phyloP scores from a whole-genome alignment of 2,113 vertebrate species.

The Chaetorhynchus papuensis region DNA sequence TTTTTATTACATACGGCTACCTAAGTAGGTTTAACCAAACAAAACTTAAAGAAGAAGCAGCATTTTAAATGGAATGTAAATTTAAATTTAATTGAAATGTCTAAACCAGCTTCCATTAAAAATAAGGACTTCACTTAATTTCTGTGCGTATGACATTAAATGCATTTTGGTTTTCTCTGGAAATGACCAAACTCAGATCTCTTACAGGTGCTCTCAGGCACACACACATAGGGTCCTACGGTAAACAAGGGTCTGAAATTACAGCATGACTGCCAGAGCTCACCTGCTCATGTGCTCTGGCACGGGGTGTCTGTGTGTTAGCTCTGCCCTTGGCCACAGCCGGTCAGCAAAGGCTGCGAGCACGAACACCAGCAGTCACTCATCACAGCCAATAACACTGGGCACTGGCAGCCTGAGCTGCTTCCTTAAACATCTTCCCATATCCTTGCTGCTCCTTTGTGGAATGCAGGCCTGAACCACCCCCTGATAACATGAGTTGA shows the following conservation, averaged over 20 bases:
- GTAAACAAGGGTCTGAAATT: background rate
- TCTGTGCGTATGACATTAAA: background rate
- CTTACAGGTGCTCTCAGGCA: background rate
- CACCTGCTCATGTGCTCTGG: too few species aligned
- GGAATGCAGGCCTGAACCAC: background rate
- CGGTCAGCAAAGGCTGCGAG: background rate
- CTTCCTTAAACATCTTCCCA: background rate
- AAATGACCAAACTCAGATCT: background rate
- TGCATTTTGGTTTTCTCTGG: background rate
- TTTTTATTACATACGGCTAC: background rate
- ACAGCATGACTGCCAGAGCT: background rate
- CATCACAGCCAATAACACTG: rapidly evolving
- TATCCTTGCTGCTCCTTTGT: background rate
- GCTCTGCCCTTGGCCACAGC: rapidly evolving
- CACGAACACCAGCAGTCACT: rapidly evolving
- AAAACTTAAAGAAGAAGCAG: background rate
- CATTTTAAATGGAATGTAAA: background rate
- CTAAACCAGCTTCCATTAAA: background rate
- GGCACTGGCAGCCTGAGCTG: background rate
- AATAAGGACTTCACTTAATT: background rate
- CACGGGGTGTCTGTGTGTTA: rapidly evolving
- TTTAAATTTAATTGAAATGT: background rate
- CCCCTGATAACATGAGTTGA: rapidly evolving
- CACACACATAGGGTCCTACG: background rate
- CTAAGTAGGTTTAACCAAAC: background rate